Base-by-base conservation (phyloP, 92 coral and sea anemone species). In the Phenganax marumi region DNA sequence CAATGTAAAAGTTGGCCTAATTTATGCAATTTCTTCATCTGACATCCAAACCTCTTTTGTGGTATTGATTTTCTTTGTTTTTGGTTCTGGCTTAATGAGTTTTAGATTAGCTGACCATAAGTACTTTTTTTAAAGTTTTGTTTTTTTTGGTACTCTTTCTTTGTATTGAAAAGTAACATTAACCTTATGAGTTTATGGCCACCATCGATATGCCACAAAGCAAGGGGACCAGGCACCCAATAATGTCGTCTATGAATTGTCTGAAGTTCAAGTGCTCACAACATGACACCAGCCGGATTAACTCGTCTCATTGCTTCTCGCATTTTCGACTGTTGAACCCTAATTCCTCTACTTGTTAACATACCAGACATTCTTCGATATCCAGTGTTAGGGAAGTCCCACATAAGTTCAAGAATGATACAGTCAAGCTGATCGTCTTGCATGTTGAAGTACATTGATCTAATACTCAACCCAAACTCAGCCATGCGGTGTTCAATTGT, bases 181-280 rank as follows among this genome's bases (percentile, higher is more conserved):
- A 33, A 69, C 90, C 90, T 87, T 52, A 87, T 87, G 13, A 84
- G 76, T 49, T 87, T 87, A 70, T 87, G 90, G 63, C 83, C 83
- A 0, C 87, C 85, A 63, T 80, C 89, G 10, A 87, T 87, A 54
- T 87, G 86, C 84, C 84, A 82, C 33, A 83, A 73, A 23, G 91
- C 74, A 16, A 87, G 85, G 16, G 90, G 87, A n/a, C 87, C 85
- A 47, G 47, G 69, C 18, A 88, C 85, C 55, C 79, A 85, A 74
- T 87, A 87, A 0, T 77, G 60, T 33, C 90, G 48, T 17, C 90
- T 70, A 50, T 84, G 90, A 39, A 77, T 70, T 8, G 63, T 71
- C 21, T 64, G 47, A 61, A 87, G 49, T 61, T 87, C 87, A 8
- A 87, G 82, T 24, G 87, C 77, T 19, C 87, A 16, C 18, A 87